A percentile compares a stretch with the other conserved stretches of the same genome.
phyloP scores from a whole-genome alignment of 2,888 invertebrate genomes.

The Eugnorisma glareosa region DNA sequence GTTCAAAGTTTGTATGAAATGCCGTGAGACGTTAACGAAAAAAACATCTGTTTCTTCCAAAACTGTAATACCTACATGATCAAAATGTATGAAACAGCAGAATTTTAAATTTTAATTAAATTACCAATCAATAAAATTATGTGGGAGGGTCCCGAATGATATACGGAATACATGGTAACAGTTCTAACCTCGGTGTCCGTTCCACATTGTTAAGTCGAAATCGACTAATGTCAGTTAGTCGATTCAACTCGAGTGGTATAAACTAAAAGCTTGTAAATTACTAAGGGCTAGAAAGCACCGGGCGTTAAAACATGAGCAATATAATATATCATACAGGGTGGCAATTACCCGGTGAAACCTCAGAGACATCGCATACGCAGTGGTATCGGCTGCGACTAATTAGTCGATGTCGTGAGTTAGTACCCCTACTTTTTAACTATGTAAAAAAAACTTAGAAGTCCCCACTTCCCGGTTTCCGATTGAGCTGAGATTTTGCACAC shows the following conservation, averaged over 20 bases:
- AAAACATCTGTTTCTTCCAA: too few relatives aligned
- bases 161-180: too few relatives aligned
- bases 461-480: neutral
- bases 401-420: neutral
- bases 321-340: conserved; percentile 22
- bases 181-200: too few relatives aligned
- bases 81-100: too few relatives aligned
- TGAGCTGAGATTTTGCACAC: neutral
- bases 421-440: neutral
- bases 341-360: neutral
- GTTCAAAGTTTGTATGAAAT: too few relatives aligned
- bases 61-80: too few relatives aligned
- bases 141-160: too few relatives aligned
- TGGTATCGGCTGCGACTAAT: neutral
- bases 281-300: conserved; percentile 37
- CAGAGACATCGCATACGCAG: neutral
- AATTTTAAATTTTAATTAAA: too few relatives aligned
- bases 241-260: conserved; percentile 12
- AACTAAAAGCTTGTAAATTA: conserved; percentile 30
- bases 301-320: conserved; percentile 21
- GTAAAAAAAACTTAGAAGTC: neutral
- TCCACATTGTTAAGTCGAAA: too few relatives aligned
- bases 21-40: too few relatives aligned
- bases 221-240: conserved; percentile 22
- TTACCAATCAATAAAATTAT: too few relatives aligned